Evolutionary conservation across 2,797 vertebrate genomes (phyloP).

Genomic region (Mormyrops boulengeri): DNA sequence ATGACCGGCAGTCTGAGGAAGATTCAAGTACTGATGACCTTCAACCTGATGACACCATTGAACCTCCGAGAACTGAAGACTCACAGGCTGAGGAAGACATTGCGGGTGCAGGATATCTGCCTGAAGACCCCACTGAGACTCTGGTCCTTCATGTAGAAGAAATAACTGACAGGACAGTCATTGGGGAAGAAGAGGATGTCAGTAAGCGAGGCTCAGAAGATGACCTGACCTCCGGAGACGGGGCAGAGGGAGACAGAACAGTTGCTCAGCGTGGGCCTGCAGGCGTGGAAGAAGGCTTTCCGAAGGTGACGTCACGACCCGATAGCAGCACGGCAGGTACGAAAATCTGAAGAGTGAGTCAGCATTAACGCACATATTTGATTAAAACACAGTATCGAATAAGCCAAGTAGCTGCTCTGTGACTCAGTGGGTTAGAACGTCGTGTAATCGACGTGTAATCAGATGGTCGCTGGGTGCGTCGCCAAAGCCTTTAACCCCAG

Average conservation of each 20-base stretch:
- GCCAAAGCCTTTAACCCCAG: not conserved
- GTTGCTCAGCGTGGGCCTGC: not conserved
- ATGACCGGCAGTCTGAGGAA: conserved; percentile 19
- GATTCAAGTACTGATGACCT: conserved; percentile 10
- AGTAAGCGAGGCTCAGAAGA: conserved; percentile 32
- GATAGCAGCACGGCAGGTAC: not conserved
- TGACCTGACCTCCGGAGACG: not conserved
- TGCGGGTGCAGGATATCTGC: not conserved
- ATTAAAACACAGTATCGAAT: conserved; percentile 24
- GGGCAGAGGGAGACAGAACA: not conserved
- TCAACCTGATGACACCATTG: conserved; percentile 22
- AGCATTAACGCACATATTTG: not conserved
- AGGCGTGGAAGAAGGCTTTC: not conserved
- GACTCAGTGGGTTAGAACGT: not conserved
- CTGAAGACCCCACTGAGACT: conserved; percentile 9
- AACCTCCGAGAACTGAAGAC: not conserved
- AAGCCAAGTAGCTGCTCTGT: not conserved
- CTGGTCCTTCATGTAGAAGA: not conserved
- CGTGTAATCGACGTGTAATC: not conserved
- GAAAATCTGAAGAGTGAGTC: not conserved
- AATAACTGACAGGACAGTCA: not conserved
- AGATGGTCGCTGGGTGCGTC: not conserved
- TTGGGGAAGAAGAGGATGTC: not conserved
- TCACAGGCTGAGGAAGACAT: not conserved
- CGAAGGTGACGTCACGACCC: not conserved